Conservation (phyloP, 1,140 invertebrate genomes). For the Heliconius nattereri region DNA sequence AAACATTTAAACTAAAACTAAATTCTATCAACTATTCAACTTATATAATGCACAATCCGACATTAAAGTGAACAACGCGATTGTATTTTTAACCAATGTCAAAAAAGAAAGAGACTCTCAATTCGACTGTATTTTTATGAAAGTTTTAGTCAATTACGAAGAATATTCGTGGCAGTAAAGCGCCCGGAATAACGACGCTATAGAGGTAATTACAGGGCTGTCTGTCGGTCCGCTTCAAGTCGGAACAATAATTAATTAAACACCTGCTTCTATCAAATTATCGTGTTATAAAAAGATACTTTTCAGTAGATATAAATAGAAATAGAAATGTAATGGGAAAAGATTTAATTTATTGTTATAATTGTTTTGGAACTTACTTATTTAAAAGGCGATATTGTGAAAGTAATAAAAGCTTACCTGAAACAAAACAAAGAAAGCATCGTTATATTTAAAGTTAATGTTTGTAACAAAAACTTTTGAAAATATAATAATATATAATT, state of each 20-base stretch:
- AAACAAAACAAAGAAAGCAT: background rate
- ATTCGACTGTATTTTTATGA: constrained; percentile 7
- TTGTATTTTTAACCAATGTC: background rate
- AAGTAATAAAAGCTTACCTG: constrained; percentile 20
- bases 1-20: background rate
- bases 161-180: constrained; percentile 25
- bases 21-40: background rate
- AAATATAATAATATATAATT: background rate
- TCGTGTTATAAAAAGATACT: constrained; percentile 45
- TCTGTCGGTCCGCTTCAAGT: constrained; percentile 38
- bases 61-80: background rate
- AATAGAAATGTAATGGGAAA: constrained; percentile 11
- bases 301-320: constrained; percentile 5
- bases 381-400: background rate
- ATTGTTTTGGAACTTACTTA: background rate
- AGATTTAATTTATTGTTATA: constrained; percentile 8
- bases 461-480: background rate
- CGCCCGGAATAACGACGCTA: constrained; percentile 34
- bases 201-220: constrained; percentile 54
- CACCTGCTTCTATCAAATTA: constrained; percentile 59
- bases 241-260: constrained; percentile 62
- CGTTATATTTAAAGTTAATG: background rate
- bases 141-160: constrained; percentile 11
- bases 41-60: background rate
- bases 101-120: too few species aligned